Evolutionary conservation across 2,888 invertebrate species (phyloP).

Genomic region (Rapana venosa): DNA sequence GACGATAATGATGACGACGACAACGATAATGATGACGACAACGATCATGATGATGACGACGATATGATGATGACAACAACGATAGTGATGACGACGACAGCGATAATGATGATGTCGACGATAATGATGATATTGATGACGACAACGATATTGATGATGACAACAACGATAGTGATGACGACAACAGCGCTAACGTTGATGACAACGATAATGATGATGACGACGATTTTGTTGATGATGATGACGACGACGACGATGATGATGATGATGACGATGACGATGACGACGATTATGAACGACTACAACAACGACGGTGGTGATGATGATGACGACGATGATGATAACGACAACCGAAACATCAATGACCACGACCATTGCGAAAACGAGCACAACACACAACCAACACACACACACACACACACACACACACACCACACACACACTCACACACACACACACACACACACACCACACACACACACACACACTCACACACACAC

Average conservation of each 20-base stretch:
- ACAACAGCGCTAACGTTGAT: too few species aligned
- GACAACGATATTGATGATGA: too few species aligned
- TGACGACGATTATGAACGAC: not conserved
- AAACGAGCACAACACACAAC: not conserved
- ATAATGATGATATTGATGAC: too few species aligned
- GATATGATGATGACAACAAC: too few species aligned
- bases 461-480: not conserved
- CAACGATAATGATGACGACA: not conserved
- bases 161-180: not conserved
- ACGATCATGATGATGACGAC: slow-evolving; percentile 20
- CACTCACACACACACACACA: not conserved
- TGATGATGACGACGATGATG: too few species aligned
- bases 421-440: not conserved
- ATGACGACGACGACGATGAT: not conserved
- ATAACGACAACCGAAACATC: not conserved
- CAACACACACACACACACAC: not conserved
- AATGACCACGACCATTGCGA: not conserved
- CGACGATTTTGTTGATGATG: too few species aligned
- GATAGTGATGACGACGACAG: slow-evolving; percentile 21
- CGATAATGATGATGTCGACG: too few species aligned
- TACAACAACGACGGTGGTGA: not conserved
- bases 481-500: not conserved
- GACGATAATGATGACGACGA: too few species aligned
- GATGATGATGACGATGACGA: not conserved
- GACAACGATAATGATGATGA: too few species aligned